Evolutionary conservation across 2,797 vertebrate species (phyloP).

Genomic region (Hylomyscus alleni): DNA sequence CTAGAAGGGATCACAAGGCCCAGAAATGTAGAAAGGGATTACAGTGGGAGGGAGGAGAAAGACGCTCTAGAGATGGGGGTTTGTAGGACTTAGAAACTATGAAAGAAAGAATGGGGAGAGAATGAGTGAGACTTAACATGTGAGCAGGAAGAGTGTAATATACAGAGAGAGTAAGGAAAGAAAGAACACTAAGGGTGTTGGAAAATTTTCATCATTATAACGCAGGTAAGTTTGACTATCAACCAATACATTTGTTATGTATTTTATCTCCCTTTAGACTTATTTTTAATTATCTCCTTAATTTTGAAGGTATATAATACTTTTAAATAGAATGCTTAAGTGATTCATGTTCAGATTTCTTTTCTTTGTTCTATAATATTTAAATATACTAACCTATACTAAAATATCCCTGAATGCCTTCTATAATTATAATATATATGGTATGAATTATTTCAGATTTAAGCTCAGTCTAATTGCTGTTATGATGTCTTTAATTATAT

Average conservation of each 20-base stretch:
- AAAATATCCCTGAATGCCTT: background rate
- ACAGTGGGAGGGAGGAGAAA: too few relatives aligned
- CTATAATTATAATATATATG: background rate
- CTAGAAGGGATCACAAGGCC: background rate
- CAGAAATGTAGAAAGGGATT: background rate
- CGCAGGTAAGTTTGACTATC: background rate
- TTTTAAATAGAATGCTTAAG: background rate
- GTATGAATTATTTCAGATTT: background rate
- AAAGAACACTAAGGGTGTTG: background rate
- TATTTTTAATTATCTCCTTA: background rate
- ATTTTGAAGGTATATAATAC: background rate
- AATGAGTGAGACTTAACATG: background rate
- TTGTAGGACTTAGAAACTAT: background rate
- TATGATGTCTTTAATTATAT: background rate
- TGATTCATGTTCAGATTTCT: background rate
- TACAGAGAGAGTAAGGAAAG: background rate
- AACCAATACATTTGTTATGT: background rate
- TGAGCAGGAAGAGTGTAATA: background rate
- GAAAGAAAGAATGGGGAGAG: background rate
- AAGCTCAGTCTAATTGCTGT: slow-evolving; percentile 1
- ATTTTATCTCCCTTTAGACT: background rate
- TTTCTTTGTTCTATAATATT: background rate
- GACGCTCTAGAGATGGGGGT: too few relatives aligned
- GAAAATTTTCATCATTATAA: background rate
- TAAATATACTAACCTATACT: background rate